Percentiles rank a stretch among this genome's conserved stretches.
These are phyloP conservation scores for Gortyna flavago DNA, from an alignment of 2,888 invertebrate species.

Conservation along the genomic window DNA sequence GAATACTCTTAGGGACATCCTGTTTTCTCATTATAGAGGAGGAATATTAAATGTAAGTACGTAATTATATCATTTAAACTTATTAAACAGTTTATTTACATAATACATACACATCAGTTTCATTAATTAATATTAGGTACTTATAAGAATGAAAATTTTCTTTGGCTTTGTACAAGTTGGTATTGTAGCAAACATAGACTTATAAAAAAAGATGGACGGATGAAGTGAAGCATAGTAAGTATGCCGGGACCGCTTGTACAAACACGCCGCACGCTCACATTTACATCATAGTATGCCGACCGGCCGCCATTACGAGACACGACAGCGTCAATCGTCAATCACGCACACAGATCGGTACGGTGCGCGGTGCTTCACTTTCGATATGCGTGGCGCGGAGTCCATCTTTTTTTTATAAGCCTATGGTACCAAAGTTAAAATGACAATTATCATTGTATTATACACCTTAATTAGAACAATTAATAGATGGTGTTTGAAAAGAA, in stretches of 20 bases:
- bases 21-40: constrained; percentile 11
- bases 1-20: not conserved
- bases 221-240: no score
- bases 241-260: no score
- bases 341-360: no score
- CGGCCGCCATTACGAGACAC: no score
- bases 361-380: no score
- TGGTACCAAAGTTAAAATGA: constrained; percentile 51
- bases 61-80: constrained; percentile 43
- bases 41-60: constrained; percentile 18
- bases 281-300: no score
- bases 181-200: no score
- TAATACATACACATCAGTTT: constrained; percentile 47
- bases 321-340: no score
- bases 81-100: constrained; percentile 61
- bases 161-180: constrained; percentile 50
- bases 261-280: no score
- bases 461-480: constrained; percentile 45
- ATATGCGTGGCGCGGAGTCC: no score
- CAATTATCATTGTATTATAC: constrained; percentile 18
- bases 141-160: constrained; percentile 47
- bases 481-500: constrained; percentile 47
- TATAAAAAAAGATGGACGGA: no score
- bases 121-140: constrained; percentile 33
- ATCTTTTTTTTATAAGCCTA: no score